Evolutionary conservation across 2,113 vertebrate genomes (phyloP).

Genomic region (Tragelaphus buxtoni): DNA sequence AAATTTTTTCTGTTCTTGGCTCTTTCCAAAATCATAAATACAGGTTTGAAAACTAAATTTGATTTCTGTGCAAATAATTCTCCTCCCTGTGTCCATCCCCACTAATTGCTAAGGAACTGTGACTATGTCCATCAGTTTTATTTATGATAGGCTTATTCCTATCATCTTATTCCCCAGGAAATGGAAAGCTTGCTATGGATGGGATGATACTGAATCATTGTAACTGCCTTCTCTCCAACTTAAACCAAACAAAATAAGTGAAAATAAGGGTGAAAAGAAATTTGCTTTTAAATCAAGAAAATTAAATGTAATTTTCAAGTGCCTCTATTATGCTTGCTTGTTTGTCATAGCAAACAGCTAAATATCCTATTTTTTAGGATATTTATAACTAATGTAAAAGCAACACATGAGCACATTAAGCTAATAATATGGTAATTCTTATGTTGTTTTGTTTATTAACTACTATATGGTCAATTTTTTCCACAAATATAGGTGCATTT

Average conservation of each 20-base stretch:
- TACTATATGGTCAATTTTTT: not conserved
- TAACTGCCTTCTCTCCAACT: not conserved
- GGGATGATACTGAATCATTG: not conserved
- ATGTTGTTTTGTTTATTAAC: not conserved
- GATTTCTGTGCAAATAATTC: conserved; percentile 75
- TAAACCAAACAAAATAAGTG: not conserved
- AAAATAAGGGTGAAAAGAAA: not conserved
- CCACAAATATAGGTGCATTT: not conserved
- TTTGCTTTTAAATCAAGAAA: not conserved
- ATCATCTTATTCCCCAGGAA: not conserved
- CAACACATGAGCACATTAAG: not conserved
- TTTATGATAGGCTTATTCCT: conserved; percentile 11
- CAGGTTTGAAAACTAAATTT: conserved; percentile 75
- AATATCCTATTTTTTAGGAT: not conserved
- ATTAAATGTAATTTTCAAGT: not conserved
- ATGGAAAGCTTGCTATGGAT: not conserved
- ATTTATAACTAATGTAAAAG: not conserved
- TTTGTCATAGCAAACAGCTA: not conserved
- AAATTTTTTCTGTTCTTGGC: conserved; percentile 78
- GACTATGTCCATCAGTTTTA: conserved; percentile 34
- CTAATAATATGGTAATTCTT: not conserved
- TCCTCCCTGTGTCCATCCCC: not conserved
- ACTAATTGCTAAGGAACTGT: conserved; percentile 64
- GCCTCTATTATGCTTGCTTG: not conserved
- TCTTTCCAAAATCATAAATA: conserved; percentile 77